phyloP scores from a whole-genome alignment of 1,140 invertebrate genomes.

The Charaxes varanes region DNA sequence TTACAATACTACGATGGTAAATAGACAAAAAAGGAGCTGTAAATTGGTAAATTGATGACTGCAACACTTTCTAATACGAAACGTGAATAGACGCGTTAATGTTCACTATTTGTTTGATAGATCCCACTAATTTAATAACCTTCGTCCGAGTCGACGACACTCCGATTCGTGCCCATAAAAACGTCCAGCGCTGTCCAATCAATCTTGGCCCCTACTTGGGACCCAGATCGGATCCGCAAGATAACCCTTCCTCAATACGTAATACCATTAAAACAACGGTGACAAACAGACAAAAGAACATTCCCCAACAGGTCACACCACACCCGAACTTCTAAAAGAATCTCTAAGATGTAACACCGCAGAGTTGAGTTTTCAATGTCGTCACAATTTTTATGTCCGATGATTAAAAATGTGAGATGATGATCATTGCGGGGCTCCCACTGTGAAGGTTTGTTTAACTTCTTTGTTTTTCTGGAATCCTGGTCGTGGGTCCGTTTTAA shows the following conservation, averaged over 20 bases:
- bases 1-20: no score
- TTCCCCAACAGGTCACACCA: constrained; percentile 59
- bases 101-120: constrained; percentile 42
- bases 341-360: constrained; percentile 7
- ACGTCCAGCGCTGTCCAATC: constrained; percentile 60
- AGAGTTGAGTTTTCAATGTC: constrained; percentile 35
- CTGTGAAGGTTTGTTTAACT: constrained; percentile 69
- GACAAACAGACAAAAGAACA: constrained; percentile 70
- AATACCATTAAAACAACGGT: constrained; percentile 73
- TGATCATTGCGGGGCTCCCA: constrained; percentile 70
- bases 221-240: constrained; percentile 55
- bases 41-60: no score
- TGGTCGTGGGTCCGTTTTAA: constrained; percentile 70
- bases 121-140: constrained; percentile 67
- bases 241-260: constrained; percentile 71
- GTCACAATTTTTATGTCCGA: constrained; percentile 42
- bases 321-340: constrained; percentile 2
- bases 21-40: no score
- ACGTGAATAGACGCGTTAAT: constrained; percentile 36
- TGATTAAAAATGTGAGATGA: constrained; percentile 72
- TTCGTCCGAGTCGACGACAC: constrained; percentile 60
- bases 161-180: constrained; percentile 57
- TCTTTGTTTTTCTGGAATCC: constrained; percentile 72
- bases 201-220: constrained; percentile 64
- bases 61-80: no score